A percentile compares a stretch with the other conserved stretches of the same genome.
Evolutionary conservation across 2,113 vertebrate species (phyloP).

Genomic region (Damaliscus lunatus): DNA sequence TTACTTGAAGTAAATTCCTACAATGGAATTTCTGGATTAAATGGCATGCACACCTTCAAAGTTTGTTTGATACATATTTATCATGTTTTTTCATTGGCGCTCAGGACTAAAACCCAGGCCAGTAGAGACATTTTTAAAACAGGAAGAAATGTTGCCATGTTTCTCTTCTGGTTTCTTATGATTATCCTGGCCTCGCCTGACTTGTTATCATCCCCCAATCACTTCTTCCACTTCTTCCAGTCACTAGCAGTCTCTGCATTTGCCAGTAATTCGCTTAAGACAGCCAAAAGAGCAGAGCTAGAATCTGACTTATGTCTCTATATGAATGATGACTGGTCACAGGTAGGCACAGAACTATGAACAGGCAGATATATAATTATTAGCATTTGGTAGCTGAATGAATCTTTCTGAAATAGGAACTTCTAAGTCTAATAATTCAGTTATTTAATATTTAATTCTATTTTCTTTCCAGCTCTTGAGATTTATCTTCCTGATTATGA

Average conservation of each 20-base stretch:
- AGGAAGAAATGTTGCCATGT: neutral
- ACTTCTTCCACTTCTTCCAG: neutral
- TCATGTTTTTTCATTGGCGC: constrained; percentile 9
- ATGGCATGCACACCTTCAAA: neutral
- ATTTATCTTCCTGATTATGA: constrained; percentile 33
- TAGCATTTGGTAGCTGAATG: constrained; percentile 43
- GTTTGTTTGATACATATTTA: neutral
- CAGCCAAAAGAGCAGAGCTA: constrained; percentile 6
- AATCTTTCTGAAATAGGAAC: constrained; percentile 48
- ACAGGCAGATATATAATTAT: constrained; percentile 17
- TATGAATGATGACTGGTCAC: constrained; percentile 13
- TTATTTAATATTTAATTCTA: constrained; percentile 2
- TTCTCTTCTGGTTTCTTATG: constrained; percentile 8
- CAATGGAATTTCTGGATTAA: constrained; percentile 12
- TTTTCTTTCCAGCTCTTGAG: constrained; percentile 39
- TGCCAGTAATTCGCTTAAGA: constrained; percentile 40
- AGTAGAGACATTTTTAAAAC: neutral
- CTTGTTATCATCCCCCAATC: constrained; percentile 3
- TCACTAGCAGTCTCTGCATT: neutral
- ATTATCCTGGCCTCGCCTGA: neutral
- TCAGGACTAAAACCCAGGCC: neutral
- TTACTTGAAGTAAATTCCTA: constrained; percentile 28
- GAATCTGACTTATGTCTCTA: constrained; percentile 16
- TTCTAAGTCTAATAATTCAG: constrained; percentile 36
- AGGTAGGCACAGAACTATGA: constrained; percentile 21